Base-by-base conservation (phyloP, 2,113 vertebrate genomes). In the Ammospiza nelsoni region DNA sequence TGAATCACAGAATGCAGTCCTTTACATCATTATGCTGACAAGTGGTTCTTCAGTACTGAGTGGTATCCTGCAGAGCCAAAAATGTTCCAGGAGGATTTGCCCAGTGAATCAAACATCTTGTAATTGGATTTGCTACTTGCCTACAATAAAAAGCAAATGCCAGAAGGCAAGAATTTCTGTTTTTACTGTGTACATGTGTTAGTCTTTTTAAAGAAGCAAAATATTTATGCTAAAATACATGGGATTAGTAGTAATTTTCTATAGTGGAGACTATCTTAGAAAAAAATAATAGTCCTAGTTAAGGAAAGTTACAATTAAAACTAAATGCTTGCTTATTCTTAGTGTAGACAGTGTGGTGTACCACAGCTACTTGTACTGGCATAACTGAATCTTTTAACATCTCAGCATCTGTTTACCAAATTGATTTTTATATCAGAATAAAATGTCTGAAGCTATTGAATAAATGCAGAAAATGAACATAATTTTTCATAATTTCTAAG, bases 41-140 rank as follows among this genome's bases (percentile, higher is more conserved):
- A 97, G 93, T 95, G 82, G 93, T 96, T 90, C 76, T 96, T 91
- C 79, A 95, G 72, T 68, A 83, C 73, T 78, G 85, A 96, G 93
- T 88, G 85, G 82, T 78, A 88, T 68, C 95, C 87, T 88, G 92
- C 59, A 85, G 96, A 92, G 93, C 31, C 4, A 3, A 96, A 94
- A 96, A 82, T 58, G 75, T 90, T 96, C 75, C 85, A 86, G 68
- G 52, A 94, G 90, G 82, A 95, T 93, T 92, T 96, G 20, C 68
- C 75, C 92, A 86, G 65, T 92, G 90, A 96, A 94, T 94, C 85
- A 96, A 94, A 88, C 44, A 92, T 90, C 61, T 94, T 93, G 57
- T 89, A 93, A 95, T 84, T 92, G 48, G 68, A 93, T 96, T 96
- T 94, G 24, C 44, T 81, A 67, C 49, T 93, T 88, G 20, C 81